phyloP scores from a whole-genome alignment of 1,140 invertebrate genomes.

The Mactra quadrangularis region DNA sequence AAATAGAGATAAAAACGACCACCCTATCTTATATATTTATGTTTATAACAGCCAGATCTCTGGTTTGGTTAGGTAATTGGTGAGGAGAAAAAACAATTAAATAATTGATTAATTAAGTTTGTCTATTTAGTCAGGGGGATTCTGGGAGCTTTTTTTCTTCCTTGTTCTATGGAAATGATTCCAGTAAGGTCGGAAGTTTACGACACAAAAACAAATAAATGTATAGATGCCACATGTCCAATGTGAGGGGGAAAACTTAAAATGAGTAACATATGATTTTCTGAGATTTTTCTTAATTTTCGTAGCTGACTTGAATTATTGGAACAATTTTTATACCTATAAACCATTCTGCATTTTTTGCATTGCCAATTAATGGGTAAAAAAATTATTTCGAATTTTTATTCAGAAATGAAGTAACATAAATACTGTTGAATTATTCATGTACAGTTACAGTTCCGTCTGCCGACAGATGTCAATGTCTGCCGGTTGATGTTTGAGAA shows the following conservation, averaged over 20 bases:
- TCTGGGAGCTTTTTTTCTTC: constrained; percentile 19
- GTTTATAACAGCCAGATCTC: constrained; percentile 36
- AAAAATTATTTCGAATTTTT: constrained; percentile 1
- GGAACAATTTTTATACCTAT: constrained; percentile 35
- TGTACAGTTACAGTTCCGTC: no score
- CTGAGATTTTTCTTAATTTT: no score
- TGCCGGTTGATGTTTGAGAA: no score
- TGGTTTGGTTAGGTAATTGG: constrained; percentile 38
- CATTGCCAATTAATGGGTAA: constrained; percentile 41
- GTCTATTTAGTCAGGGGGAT: constrained; percentile 54
- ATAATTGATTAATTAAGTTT: constrained; percentile 53
- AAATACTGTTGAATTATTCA: no score
- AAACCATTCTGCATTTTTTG: constrained; percentile 22
- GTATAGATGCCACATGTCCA: constrained; percentile 32
- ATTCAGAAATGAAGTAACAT: no score
- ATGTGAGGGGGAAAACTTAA: constrained; percentile 1
- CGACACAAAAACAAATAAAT: constrained; percentile 42
- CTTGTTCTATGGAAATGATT: constrained; percentile 31
- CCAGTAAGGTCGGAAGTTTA: constrained; percentile 33
- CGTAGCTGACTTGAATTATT: background rate
- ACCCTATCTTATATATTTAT: constrained; percentile 22
- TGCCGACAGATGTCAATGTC: no score
- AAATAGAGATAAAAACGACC: constrained; percentile 2
- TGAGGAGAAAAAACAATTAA: constrained; percentile 2
- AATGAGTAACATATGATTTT: constrained; percentile 23